Base-by-base conservation (phyloP, 2,113 vertebrate genomes). In the Gracilinanus agilis region DNA sequence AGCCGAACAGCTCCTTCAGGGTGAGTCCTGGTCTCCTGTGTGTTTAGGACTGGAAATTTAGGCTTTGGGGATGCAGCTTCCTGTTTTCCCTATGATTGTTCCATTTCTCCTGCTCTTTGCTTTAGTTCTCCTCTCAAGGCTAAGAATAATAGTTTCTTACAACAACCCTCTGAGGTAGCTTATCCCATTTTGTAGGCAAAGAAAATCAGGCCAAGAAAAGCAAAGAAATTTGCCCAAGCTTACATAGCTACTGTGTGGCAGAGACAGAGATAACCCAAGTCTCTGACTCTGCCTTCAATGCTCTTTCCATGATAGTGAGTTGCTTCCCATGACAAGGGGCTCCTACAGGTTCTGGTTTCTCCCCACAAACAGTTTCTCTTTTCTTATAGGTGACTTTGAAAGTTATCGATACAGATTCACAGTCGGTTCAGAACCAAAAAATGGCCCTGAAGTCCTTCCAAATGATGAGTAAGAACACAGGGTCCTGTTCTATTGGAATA, bases 391-490 rank as follows among this genome's bases (percentile, higher is more conserved):
- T 97, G n/a, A 55, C 0, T 53, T 29, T 49, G 49, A 54, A 54
- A 53, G 61, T 92, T 13, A n/a, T n/a, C 27, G 25, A 1, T 9
- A 3, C 49, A 89, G 56, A 91, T 9, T 3, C 54, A 53, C 5
- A 61, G 9, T 44, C 56, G 19, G 11, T 92, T 24, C 55, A 61
- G 92, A 94, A 90, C 53, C 67, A 54, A 24, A 54, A 0, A n/a
- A 16, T 89, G 0, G 21, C 29, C 53, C 55, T 92, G 67, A 54
- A 9, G 12, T 44, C 92, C 56, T 93, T 96, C 96, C 54, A 5
- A 8, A 40, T 24, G 29, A 40, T 92, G 34, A 90, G 94, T 96
- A 92, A 94, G 94, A 94, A 9, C 21, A 55, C 4, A 16, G 12
- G 40, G 13, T 54, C 55, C 40, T 19, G 49, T 5, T 5, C 49